phyloP scores from a whole-genome alignment of 1,140 invertebrate species.

The Eriosoma lanigerum region DNA sequence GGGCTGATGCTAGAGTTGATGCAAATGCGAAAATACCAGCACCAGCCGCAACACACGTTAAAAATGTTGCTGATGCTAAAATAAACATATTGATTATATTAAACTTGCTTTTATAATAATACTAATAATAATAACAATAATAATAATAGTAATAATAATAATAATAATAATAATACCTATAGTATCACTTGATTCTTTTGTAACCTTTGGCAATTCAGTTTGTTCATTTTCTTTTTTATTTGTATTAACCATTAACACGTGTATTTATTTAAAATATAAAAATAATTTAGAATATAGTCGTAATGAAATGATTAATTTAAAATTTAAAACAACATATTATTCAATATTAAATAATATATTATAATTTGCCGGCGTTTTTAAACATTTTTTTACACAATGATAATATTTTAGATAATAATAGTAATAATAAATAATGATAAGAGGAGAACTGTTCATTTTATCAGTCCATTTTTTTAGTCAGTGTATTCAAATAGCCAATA shows the following conservation, averaged over 20 bases:
- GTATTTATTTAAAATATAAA: neutral
- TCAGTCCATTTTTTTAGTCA: no score
- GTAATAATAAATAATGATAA: no score
- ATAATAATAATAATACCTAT: neutral
- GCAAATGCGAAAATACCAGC: constrained; percentile 82
- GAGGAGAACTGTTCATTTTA: no score
- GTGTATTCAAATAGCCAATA: no score
- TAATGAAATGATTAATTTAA: no score
- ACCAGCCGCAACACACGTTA: constrained; percentile 74
- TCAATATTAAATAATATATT: neutral
- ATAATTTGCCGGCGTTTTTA: constrained; percentile 17
- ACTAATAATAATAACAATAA: neutral
- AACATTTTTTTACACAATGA: constrained; percentile 10
- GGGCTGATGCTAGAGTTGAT: constrained; percentile 72
- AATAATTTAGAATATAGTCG: no score
- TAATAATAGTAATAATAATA: neutral
- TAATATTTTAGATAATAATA: no score
- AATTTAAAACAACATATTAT: neutral
- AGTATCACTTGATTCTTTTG: neutral
- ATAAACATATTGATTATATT: no score
- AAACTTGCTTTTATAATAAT: no score
- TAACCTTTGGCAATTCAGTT: neutral
- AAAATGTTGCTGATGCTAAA: constrained; percentile 72
- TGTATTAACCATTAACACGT: neutral
- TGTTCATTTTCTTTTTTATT: neutral